Conservation (phyloP, 2,797 vertebrate genomes). For the Microcaecilia unicolor region DNA sequence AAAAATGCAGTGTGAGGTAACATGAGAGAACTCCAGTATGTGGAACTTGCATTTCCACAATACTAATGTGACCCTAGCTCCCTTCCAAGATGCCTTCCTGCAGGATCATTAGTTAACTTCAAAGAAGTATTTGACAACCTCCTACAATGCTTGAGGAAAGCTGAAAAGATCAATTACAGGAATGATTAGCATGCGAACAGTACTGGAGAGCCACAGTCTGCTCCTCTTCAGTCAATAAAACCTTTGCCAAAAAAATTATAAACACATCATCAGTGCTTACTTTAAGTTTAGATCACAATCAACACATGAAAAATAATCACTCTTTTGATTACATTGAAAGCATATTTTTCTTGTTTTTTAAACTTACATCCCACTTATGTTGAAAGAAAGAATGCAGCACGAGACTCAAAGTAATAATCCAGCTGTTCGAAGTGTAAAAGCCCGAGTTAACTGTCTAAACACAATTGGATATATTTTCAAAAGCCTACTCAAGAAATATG, state of each 20-base stretch:
- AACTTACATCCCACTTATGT: not conserved
- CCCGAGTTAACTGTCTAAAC: not conserved
- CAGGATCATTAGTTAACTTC: slow-evolving; percentile 52
- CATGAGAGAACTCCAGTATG: not conserved
- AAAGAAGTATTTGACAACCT: slow-evolving; percentile 57
- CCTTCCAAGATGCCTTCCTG: slow-evolving; percentile 19
- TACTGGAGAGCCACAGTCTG: slow-evolving; percentile 8
- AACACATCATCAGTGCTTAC: slow-evolving; percentile 23
- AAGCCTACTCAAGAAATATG: too few species aligned
- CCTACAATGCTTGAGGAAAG: slow-evolving; percentile 42
- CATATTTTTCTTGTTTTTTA: slow-evolving; percentile 18
- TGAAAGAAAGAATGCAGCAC: slow-evolving; percentile 2
- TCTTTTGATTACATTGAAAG: slow-evolving; percentile 23
- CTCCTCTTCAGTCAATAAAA: slow-evolving; percentile 6
- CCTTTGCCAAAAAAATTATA: slow-evolving; percentile 17
- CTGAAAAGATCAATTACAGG: slow-evolving; percentile 58
- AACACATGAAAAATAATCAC: slow-evolving; percentile 25
- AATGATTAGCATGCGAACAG: slow-evolving; percentile 43
- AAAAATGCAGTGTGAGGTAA: not conserved
- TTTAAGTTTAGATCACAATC: slow-evolving; percentile 20
- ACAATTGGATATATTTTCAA: not conserved
- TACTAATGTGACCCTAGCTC: slow-evolving; percentile 28
- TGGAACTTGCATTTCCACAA: slow-evolving; percentile 6
- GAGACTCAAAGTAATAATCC: not conserved
- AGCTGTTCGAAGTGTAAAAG: too few species aligned